Evolutionary conservation across 2,113 vertebrate species (phyloP).

Genomic region (Ophiodon elongatus): DNA sequence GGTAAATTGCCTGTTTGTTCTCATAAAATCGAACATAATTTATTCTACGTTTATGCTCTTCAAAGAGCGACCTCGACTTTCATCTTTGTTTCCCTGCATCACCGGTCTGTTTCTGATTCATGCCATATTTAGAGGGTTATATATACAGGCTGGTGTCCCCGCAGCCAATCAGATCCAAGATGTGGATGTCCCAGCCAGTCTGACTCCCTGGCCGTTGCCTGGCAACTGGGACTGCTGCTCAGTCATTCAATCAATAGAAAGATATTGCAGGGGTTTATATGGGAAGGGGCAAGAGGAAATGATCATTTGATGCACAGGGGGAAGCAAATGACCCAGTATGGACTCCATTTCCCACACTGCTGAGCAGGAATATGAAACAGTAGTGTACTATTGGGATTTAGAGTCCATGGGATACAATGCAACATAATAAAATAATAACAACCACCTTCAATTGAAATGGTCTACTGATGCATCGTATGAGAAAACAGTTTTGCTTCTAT

Average conservation of each 20-base stretch:
- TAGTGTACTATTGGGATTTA: neutral
- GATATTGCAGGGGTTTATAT: constrained; percentile 54
- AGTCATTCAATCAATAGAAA: constrained; percentile 54
- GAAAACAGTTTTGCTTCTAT: neutral
- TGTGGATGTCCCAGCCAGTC: constrained; percentile 30
- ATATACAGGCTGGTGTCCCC: constrained; percentile 21
- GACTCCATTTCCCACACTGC: constrained; percentile 71
- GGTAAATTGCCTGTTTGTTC: constrained; percentile 27
- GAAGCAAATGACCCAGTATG: constrained; percentile 46
- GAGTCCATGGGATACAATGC: neutral
- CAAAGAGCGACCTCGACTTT: constrained; percentile 62
- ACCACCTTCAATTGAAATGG: neutral
- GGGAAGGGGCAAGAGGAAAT: constrained; percentile 32
- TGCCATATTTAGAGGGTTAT: constrained; percentile 26
- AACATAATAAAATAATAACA: neutral
- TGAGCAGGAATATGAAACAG: constrained; percentile 37
- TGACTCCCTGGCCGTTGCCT: constrained; percentile 67
- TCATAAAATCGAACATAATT: constrained; percentile 47
- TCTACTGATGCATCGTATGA: neutral
- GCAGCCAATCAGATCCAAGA: constrained; percentile 59
- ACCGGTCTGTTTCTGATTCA: constrained; percentile 48
- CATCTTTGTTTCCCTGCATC: constrained; percentile 54
- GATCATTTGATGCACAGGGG: constrained; percentile 12
- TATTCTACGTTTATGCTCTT: constrained; percentile 33
- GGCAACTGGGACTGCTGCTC: constrained; percentile 70